These are phyloP conservation scores for Anarrhichthys ocellatus DNA, from an alignment of 2,113 vertebrate species.

Conservation along the genomic window DNA sequence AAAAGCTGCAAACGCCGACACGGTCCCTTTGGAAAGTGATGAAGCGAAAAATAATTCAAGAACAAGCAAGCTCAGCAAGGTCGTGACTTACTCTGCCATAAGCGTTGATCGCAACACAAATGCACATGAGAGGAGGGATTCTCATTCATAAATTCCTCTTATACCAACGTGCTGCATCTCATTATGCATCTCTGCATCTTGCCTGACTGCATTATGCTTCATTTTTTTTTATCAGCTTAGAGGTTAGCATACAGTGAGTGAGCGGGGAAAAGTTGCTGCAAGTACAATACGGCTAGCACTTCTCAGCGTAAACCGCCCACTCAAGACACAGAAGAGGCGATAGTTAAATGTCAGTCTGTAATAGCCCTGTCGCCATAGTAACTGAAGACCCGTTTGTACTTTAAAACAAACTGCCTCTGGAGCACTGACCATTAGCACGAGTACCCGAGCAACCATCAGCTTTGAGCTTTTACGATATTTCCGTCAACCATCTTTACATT, in stretches of 20 bases:
- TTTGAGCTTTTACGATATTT: constrained; percentile 42
- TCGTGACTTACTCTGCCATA: background rate
- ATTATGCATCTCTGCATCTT: constrained; percentile 9
- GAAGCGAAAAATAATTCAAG: constrained; percentile 30
- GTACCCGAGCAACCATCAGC: constrained; percentile 41
- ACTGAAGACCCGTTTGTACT: constrained; percentile 51
- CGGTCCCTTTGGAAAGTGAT: constrained; percentile 44
- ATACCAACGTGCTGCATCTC: background rate
- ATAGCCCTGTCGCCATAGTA: constrained; percentile 69
- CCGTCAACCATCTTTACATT: constrained; percentile 26
- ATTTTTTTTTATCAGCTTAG: background rate
- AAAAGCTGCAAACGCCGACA: constrained; percentile 41
- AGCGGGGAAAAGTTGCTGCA: constrained; percentile 38
- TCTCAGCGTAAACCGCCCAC: constrained; percentile 56
- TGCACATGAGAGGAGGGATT: constrained; percentile 1
- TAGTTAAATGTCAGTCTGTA: constrained; percentile 61
- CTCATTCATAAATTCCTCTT: constrained; percentile 23
- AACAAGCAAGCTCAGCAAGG: constrained; percentile 37
- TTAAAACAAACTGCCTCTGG: constrained; percentile 48
- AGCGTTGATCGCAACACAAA: constrained; percentile 17
- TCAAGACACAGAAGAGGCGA: constrained; percentile 42
- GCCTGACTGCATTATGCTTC: background rate
- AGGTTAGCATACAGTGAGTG: constrained; percentile 29
- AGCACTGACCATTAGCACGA: constrained; percentile 59
- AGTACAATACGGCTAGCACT: constrained; percentile 33